Evolutionary conservation across 2,113 vertebrate species (phyloP), one percentile per base, ranked within the genome.

Genomic region (Ranitomeya imitator): DNA sequence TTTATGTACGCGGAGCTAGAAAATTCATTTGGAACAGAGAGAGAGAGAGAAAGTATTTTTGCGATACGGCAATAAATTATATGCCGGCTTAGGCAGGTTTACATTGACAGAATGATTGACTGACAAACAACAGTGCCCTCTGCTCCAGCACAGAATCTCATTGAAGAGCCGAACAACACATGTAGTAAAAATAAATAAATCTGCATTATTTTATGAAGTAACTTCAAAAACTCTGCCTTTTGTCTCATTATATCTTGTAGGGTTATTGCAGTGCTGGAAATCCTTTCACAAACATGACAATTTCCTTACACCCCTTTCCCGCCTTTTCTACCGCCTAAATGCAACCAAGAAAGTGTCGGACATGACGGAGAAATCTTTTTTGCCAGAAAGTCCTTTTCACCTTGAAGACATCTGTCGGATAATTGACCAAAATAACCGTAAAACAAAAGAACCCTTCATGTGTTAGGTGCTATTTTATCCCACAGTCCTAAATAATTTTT

Each of bases 11-110:
- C 6, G 15, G 26, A 21, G 73, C 73, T 7, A 21, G 37, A 52
- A 76, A 76, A 76, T 76, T 51, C 18, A 76, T 76, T 76, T 76
- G 37, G 51, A 76, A 76, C 73, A 52, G 37, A 51, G 73, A 76
- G 71, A 51, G 73, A 76, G 71, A 51, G 31, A 76, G 7, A n/a
- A 21, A 19, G 11, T 76, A 21, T 76, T 76, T 45, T 51, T 76
- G 73, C 12, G 37, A 19, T 76, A 11, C 31, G 18, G 12, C 31
- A 76, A 76, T 76, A 52, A 76, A 76, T 76, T 51, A 76, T 5
- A 3, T 52, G 37, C 2, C 37, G 73, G 73, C 18, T 76, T 51
- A 76, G 8, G 45, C 73, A 19, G 73, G 18, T 21, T 19, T 51
- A 21, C 16, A 21, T 12, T 52, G 73, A 76, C 73, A 76, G 73